Evolutionary conservation across 2,888 invertebrate species (phyloP), one percentile per base, ranked within the genome.

Genomic region (Gortyna flavago): DNA sequence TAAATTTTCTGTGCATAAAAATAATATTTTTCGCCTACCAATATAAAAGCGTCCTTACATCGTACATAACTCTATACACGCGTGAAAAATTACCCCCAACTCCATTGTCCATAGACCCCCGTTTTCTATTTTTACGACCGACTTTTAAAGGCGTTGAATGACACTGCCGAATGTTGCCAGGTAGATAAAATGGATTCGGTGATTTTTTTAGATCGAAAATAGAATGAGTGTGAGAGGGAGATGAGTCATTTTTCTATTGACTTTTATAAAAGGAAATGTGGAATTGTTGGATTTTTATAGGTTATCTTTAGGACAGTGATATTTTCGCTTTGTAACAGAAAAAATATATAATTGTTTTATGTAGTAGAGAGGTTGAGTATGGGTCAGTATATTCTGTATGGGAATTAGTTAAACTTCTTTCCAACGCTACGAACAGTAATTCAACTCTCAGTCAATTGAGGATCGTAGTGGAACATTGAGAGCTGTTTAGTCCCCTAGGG

Each of bases 71-170:
- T 82, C 83, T 83, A 87, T 85, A 89, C 89, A 87, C 84, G 88
- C 84, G 89, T 89, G 89, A 89, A 89, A 89, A 89, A 89, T 89
- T 86, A 87, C 89, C 81, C 77, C 79, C 80, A 79, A 79, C 85
- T 82, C 89, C 59, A 89, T 89, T 89, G 89, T 89, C 85, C 86
- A 75, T 83, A 54, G 85, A 77, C 77, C 73, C 73, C 79, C 65
- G 72, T 82, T 89, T 89, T 89, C 87, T 85, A 79, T 87, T 88
- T 88, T 89, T 88, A 89, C 86, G 84, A 85, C 74, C 84, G 81
- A 81, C 89, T 89, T 89, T 89, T 88, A 87, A 86, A 88, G 87
- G 90, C 80, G 59, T 8, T 78, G 87, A 89, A 88, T 88, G 89
- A 89, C 81, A 82, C 71, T 72, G 70, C 79, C 81, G 83, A 86